Base-by-base conservation (phyloP, 1,140 invertebrate genomes). In the Leucophenga varia region DNA sequence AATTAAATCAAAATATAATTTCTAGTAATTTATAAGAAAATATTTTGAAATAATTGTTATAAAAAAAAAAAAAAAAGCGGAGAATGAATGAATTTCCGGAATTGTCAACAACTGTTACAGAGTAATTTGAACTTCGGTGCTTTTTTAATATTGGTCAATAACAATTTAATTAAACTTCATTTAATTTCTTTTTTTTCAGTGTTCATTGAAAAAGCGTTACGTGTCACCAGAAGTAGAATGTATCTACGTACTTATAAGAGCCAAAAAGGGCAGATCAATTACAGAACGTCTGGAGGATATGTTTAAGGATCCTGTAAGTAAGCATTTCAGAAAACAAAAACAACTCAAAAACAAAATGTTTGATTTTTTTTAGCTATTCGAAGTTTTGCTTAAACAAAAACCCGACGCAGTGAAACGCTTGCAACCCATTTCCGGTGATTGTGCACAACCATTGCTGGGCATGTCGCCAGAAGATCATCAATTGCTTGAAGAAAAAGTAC, bases 191-290 rank as follows among this genome's bases (percentile, higher is more conserved):
- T 32, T 20, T 10, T 42, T 43, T 43, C 61, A 81, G 79, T 80
- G n/a, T 75, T 92, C 7, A 84, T 93, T 30, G 90, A 93, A 74
- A 93, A 93, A 69, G 63, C 93, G 21, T 74, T 93, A 2, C 79
- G 90, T 21, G 91, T 89, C 70, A 72, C 86, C n/a, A 0, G 81
- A 84, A 8, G 76, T 92, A 1, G 79, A 78, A 13, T 83, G 80
- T 16, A 83, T 95, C 17, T 89, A 89, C 59, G 64, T 93, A 8
- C 75, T 95, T 6, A 80, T 94, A 18, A 78, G 91, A 37, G 67
- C 82, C 0, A 93, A 93, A 72, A 85, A 85, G 55, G 87, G 85
- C 1, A 85, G 87, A 64, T 81, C 82, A 19, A 83, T 88, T 0
- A 79, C 81, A 47, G 80, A 85, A 37, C 79, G 88, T 17, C 54